phyloP scores from a whole-genome alignment of 2,888 invertebrate genomes.

The Bellardia pandia region DNA sequence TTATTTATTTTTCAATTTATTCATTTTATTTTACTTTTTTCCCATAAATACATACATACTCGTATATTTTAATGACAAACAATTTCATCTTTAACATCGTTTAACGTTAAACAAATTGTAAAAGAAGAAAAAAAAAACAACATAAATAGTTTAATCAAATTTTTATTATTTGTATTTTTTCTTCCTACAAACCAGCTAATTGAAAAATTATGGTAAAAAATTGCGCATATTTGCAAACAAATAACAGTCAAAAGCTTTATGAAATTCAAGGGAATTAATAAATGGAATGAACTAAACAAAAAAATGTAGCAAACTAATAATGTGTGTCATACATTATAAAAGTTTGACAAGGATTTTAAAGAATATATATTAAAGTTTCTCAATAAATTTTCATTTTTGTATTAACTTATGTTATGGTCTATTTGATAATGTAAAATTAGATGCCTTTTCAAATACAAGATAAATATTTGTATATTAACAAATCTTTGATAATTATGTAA shows the following conservation, averaged over 20 bases:
- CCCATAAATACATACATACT: no score
- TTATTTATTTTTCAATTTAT: background rate
- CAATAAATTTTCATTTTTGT: no score
- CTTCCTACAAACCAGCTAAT: background rate
- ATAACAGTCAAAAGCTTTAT: background rate
- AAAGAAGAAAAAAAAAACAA: background rate
- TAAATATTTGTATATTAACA: no score
- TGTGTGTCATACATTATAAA: no score
- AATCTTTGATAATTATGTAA: no score
- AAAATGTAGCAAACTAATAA: background rate
- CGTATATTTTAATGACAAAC: background rate
- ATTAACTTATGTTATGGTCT: no score
- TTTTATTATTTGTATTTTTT: background rate
- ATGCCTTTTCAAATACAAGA: no score
- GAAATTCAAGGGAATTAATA: background rate
- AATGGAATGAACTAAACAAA: background rate
- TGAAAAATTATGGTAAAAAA: constrained; percentile 4
- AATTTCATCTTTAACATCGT: constrained; percentile 19
- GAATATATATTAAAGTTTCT: no score
- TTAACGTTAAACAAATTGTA: constrained; percentile 13
- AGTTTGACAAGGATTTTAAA: no score
- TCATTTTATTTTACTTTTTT: background rate
- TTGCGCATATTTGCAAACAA: background rate
- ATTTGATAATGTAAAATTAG: no score
- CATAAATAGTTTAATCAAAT: constrained; percentile 7